Percentiles rank a stretch among this genome's conserved stretches.
Evolutionary conservation across 2,888 invertebrate species (phyloP).

Genomic region (Phanerotoma sp.): DNA sequence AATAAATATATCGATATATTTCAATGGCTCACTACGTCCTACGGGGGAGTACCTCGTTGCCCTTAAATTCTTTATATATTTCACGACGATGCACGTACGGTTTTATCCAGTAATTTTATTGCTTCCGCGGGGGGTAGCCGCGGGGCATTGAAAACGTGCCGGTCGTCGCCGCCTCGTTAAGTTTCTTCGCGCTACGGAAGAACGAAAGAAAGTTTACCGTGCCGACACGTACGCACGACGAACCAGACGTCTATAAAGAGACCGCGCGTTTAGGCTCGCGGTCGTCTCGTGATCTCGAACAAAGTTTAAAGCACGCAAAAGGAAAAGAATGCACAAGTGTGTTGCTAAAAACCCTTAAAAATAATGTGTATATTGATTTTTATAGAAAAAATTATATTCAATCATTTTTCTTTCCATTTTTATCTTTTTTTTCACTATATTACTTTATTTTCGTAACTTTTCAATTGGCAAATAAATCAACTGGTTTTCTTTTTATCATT

Average conservation of each 20-base stretch:
- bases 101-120: constrained; percentile 13
- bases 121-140: constrained; percentile 18
- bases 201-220: constrained; percentile 18
- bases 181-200: constrained; percentile 16
- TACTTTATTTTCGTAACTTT: no score
- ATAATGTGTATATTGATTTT: no score
- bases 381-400: no score
- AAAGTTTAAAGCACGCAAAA: no score
- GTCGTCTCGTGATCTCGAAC: neutral
- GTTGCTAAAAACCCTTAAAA: no score
- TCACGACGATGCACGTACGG: constrained; percentile 4
- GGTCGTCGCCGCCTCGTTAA: constrained; percentile 18
- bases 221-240: constrained; percentile 12
- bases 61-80: neutral
- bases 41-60: neutral
- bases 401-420: no score
- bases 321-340: neutral
- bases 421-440: no score
- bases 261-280: neutral
- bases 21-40: neutral
- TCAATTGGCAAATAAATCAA: no score
- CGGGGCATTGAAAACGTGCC: constrained; percentile 19
- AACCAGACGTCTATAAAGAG: constrained; percentile 9
- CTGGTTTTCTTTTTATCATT: no score
- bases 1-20: no score